Evolutionary conservation across 2,113 vertebrate species (phyloP), one percentile per base, ranked within the genome.

Genomic region (Albula goreensis): DNA sequence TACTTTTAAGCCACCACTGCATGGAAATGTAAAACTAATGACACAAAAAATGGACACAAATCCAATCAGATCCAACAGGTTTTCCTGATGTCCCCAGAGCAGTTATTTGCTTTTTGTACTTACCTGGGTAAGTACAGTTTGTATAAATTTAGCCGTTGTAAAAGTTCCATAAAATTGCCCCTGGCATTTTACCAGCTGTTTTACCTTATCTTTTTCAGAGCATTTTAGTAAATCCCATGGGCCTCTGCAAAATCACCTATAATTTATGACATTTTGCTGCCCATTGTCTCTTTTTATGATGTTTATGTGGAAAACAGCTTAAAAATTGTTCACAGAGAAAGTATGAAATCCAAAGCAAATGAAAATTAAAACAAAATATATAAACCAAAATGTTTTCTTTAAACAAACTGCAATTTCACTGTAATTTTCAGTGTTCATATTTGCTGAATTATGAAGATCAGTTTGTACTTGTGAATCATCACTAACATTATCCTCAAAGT

Each of bases 1-100:
- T 15, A 81, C 31, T 50, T 66, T 84, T 8, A 60, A 50, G 63
- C 63, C 82, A 85, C 78, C 78, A 57, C 79, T 81, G 79, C 56
- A 60, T 85, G 12, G 9, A 74, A 78, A n/a, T 50, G 31, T 41
- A 48, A 51, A n/a, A 81, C 51, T 22, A 52, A 81, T 41, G 5
- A 31, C 78, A 83, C 85, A 82, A 22, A 5, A 22, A n/a, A 22
- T 74, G n/a, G 70, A 25, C n/a, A 11, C 17, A n/a, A 8, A 74
- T n/a, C 25, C n/a, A 31, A 11, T 6, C n/a, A 74, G 6, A 74
- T 6, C 4, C 22, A n/a, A 31, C 70, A 8, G 70, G 10, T 74
- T 74, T 74, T 19, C 10, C 17, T 22, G 60, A 66, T 31, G 70
- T n/a, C n/a, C n/a, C 70, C 70, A 74, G 70, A n/a, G 70, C 31